Base-by-base conservation (phyloP, 2,888 invertebrate species). In the Drosophila helvetica region DNA sequence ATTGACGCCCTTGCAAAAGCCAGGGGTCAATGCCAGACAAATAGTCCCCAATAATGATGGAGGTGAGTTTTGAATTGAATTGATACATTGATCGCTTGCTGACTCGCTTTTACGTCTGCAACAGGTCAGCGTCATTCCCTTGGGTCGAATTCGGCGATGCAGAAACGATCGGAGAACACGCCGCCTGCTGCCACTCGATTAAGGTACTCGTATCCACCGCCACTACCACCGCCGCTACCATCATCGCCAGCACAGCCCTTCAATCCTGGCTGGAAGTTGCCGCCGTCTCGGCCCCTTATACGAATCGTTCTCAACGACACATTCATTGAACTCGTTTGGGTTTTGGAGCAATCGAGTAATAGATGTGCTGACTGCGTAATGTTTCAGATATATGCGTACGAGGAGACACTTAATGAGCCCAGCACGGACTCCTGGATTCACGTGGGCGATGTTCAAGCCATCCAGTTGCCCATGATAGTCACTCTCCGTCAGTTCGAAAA, bases 381-480 rank as follows among this genome's bases (percentile, higher is more conserved):
- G 90, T 98, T 98, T 92, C 98, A 98, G 92, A 93, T 98, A 61
- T 98, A 95, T 90, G 98, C 98, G 0, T 98, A 98, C 91, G 98
- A 98, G 91, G 98, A 98, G 92, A 95, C 95, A 0, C 92, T 93
- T 6, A 93, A 94, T 3, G 93, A 94, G 2, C 96, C 96, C 3
- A 94, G 93, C 79, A 94, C 96, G 1, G 93, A 94, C 5, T 93
- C 96, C 58, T 98, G 98, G 98, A 96, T 97, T 81, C 97, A 97
- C 93, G 98, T 98, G 58, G 98, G 98, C 2, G 98, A 98, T 91
- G 97, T 98, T 0, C 96, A 97, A 92, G 97, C 98, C 0, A 93
- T 98, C 86, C 95, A 96, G 0, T 91, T 98, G 67, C 98, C 98
- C 0, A 99, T 99, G 98, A 98, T 98, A 0, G 98, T 98, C 79